Conservation (phyloP, 2,797 vertebrate species). For the Oreochromis mossambicus region DNA sequence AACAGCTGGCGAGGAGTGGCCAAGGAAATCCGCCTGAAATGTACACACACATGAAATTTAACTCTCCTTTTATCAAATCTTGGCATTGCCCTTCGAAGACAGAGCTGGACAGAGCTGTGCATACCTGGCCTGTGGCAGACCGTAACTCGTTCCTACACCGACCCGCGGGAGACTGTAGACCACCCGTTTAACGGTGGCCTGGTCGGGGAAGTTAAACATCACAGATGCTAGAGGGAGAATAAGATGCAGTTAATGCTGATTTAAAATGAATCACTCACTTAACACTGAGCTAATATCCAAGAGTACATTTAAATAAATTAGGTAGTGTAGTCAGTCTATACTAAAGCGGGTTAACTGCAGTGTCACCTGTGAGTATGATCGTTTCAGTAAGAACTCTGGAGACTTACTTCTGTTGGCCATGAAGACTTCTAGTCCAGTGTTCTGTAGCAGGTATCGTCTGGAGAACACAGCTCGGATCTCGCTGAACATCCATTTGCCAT, state of each 20-base stretch:
- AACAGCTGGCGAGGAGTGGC: conserved; percentile 97
- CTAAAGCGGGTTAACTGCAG: background rate
- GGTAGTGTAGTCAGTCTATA: background rate
- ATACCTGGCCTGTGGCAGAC: conserved; percentile 97
- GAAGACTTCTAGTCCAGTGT: conserved; percentile 95
- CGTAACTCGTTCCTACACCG: conserved; percentile 98
- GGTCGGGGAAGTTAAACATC: conserved; percentile 99
- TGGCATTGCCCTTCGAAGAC: background rate
- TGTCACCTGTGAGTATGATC: background rate
- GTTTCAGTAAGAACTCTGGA: background rate
- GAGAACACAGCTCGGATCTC: conserved; percentile 98
- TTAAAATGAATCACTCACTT: background rate
- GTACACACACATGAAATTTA: background rate
- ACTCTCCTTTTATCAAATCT: background rate
- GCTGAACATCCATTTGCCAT: conserved; percentile 99
- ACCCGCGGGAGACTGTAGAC: conserved; percentile 98
- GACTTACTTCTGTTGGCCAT: conserved; percentile 98
- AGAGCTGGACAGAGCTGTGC: background rate
- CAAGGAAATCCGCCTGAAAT: conserved; percentile 90
- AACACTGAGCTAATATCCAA: background rate
- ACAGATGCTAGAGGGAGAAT: conserved; percentile 85
- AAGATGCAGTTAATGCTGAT: background rate
- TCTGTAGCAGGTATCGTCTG: conserved; percentile 93
- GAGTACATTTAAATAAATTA: background rate
- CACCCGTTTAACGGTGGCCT: conserved; percentile 95